Evolutionary conservation across 1,140 invertebrate genomes (phyloP).

Genomic region (Calliopsis andreniformis): DNA sequence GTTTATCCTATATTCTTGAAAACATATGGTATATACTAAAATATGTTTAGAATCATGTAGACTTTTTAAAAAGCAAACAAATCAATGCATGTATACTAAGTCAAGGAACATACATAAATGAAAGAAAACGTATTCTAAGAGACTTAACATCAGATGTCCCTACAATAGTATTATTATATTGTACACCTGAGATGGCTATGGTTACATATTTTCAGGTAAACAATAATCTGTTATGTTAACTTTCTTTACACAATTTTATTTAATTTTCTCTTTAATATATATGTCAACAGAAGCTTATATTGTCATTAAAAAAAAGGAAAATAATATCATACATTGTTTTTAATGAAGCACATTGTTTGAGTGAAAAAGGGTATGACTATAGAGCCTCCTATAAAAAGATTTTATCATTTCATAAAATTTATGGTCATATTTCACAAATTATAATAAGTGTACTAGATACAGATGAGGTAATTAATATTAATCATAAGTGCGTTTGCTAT

Average conservation of each 20-base stretch:
- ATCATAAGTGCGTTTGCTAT: background rate
- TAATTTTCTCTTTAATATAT: background rate
- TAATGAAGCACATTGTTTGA: slow-evolving; percentile 26
- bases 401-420: background rate
- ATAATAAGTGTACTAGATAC: slow-evolving; percentile 16
- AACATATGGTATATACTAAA: background rate
- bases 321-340: slow-evolving; percentile 21
- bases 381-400: background rate
- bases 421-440: background rate
- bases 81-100: slow-evolving; percentile 11
- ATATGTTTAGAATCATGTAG: slow-evolving; percentile 12
- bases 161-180: slow-evolving; percentile 15
- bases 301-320: background rate
- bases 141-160: slow-evolving; percentile 2
- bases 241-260: background rate
- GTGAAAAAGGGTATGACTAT: slow-evolving; percentile 22
- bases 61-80: slow-evolving; percentile 17
- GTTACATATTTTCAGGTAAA: slow-evolving; percentile 13
- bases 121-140: background rate
- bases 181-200: background rate
- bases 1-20: too few relatives aligned
- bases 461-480: slow-evolving; percentile 10
- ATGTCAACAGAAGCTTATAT: background rate
- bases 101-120: background rate
- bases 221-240: background rate